Conservation (phyloP, 2,113 vertebrate species). For the Triplophysa dalaica region DNA sequence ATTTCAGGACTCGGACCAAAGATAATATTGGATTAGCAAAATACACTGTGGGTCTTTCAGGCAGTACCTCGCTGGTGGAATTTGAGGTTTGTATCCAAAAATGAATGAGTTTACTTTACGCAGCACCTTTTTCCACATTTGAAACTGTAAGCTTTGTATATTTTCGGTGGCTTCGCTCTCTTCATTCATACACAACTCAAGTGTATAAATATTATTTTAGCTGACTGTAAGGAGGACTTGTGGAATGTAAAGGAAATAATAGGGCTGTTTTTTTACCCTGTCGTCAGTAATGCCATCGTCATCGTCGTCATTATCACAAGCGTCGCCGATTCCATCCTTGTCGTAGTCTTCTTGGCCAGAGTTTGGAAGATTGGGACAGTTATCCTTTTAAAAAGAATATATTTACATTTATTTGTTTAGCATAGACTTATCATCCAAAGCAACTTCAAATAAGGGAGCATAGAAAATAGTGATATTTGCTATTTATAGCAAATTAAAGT, state of each 20-base stretch:
- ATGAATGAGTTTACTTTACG: slow-evolving; percentile 65
- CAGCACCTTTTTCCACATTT: slow-evolving; percentile 44
- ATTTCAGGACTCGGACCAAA: slow-evolving; percentile 60
- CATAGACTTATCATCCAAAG: neutral
- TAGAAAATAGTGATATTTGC: neutral
- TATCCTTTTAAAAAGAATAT: slow-evolving; percentile 79
- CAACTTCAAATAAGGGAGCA: neutral
- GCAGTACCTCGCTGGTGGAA: slow-evolving; percentile 61
- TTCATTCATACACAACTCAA: slow-evolving; percentile 7
- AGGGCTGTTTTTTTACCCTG: slow-evolving; percentile 73
- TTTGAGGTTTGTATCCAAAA: slow-evolving; percentile 65
- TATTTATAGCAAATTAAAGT: neutral
- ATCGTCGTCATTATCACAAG: slow-evolving; percentile 93
- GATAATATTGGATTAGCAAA: slow-evolving; percentile 62
- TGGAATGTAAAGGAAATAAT: neutral
- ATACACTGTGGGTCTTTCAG: slow-evolving; percentile 63
- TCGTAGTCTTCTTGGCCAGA: slow-evolving; percentile 99
- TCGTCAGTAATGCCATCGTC: slow-evolving; percentile 93
- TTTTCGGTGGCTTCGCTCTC: neutral
- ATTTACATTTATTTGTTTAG: neutral
- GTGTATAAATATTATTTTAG: neutral
- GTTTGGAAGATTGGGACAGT: slow-evolving; percentile 97
- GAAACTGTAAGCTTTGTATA: slow-evolving; percentile 53
- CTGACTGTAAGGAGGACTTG: slow-evolving; percentile 9
- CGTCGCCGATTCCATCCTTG: slow-evolving; percentile 93